phyloP scores from a whole-genome alignment of 2,113 vertebrate species.

The Gobio gobio region DNA sequence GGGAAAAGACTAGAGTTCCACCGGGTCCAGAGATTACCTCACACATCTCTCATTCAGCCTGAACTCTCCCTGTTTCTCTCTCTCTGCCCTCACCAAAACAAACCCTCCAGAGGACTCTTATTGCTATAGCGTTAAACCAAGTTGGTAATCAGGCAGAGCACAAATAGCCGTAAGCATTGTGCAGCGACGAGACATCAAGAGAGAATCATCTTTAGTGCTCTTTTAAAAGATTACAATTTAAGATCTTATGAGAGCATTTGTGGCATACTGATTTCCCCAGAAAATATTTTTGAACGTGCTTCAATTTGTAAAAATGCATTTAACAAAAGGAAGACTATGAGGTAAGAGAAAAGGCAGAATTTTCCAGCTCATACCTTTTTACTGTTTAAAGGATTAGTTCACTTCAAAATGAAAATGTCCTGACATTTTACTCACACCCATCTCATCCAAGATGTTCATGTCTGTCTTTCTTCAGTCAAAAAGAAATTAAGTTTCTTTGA shows the following conservation, averaged over 20 bases:
- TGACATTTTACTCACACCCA: no score
- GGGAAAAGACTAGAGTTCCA: slow-evolving; percentile 13
- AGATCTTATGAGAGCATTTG: neutral
- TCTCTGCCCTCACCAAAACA: neutral
- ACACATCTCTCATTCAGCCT: slow-evolving; percentile 14
- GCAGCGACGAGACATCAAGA: no score
- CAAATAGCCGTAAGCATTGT: neutral
- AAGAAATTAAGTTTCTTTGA: no score
- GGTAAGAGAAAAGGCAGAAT: neutral
- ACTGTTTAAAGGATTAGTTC: no score
- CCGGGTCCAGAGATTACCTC: slow-evolving; percentile 19
- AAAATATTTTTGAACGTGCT: neutral
- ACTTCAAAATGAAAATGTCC: no score
- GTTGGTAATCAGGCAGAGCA: neutral
- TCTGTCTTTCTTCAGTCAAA: no score
- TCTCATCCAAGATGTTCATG: no score
- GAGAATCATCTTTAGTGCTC: neutral
- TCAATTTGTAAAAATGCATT: neutral
- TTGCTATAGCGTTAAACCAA: slow-evolving; percentile 3
- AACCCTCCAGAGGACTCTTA: neutral
- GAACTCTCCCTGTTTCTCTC: slow-evolving; percentile 2
- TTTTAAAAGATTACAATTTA: slow-evolving; percentile 14
- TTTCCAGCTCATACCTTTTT: neutral
- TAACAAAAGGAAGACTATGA: neutral
- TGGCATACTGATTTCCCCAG: neutral